A percentile compares a stretch with the other conserved stretches of the same genome.
These are phyloP conservation scores for Halcyon badia DNA, from an alignment of 2,797 vertebrate species.

Conservation along the genomic window DNA sequence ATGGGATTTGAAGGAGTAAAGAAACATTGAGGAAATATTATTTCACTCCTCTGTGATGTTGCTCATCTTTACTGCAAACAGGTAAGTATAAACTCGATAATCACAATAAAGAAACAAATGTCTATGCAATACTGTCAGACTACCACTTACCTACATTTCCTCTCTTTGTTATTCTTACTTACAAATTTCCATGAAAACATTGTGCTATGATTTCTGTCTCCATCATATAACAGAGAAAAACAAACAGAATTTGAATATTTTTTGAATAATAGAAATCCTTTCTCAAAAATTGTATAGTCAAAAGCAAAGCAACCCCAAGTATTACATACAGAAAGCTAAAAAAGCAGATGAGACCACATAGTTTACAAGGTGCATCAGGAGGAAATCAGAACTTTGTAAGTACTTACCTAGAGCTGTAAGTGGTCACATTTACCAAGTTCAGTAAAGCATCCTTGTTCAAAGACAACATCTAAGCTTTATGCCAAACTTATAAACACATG, in stretches of 20 bases:
- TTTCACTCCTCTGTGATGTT: background rate
- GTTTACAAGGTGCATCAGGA: background rate
- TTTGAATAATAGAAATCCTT: background rate
- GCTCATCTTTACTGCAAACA: background rate
- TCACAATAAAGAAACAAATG: background rate
- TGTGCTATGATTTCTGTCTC: background rate
- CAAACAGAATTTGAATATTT: background rate
- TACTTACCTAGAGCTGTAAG: background rate
- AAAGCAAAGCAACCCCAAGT: background rate
- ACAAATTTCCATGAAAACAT: background rate
- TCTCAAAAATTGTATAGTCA: background rate
- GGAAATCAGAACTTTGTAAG: background rate
- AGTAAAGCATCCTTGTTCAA: background rate
- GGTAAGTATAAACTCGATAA: background rate
- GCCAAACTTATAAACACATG: background rate
- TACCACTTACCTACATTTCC: background rate
- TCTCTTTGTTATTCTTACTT: background rate
- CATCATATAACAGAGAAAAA: background rate
- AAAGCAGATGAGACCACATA: background rate
- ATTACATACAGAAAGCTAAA: background rate
- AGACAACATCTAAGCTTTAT: background rate
- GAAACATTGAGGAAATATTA: background rate
- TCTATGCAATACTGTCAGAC: background rate
- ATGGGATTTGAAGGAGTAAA: constrained; percentile 2
- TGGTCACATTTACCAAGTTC: background rate